Base-by-base conservation (phyloP, 2,113 vertebrate genomes). In the Hucho hucho region DNA sequence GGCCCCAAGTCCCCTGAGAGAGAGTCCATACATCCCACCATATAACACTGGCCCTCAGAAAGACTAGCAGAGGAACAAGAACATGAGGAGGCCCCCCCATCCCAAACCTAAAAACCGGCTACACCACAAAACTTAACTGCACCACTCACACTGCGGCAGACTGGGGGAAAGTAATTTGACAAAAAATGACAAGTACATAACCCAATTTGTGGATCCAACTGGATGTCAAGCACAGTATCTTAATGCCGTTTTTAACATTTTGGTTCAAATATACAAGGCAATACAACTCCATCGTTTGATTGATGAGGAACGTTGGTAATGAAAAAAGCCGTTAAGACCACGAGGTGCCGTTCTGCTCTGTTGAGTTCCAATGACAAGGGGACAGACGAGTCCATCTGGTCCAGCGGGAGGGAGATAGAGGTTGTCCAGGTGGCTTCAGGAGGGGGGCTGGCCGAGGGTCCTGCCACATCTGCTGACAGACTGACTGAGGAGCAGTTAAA, bases 1-100 rank as follows among this genome's bases (percentile, higher is more conserved):
- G 82, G 75, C 32, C 88, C 87, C 86, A 79, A 83, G 70, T 79
- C 87, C 88, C 88, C 91, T 88, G 89, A 92, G 90, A 87, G 84
- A 81, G 88, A 78, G 83, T 86, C 86, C 69, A 84, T 81, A 79
- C 75, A 76, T 61, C 78, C 84, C 69, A 32, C 43, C 78, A 76
- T 65, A 81, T 67, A 77, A 72, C 74, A 75, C 73, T 75, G 77
- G 75, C 78, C 80, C 79, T 64, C 71, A 78, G 69, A 73, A 61
- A 59, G 74, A 79, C 69, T 73, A 74, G 70, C 77, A 82, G 58
- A 75, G 75, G 81, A 81, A 84, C 68, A 56, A 71, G 26, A 77
- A 83, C 84, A 79, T 43, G 56, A 69, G 69, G 73, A 83, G 76
- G 76, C 65, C 74, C 75, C 74, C 37, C 43, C 32, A 46, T 18